Conservation (phyloP, 2,113 vertebrate species). For the Calyptommatus sinebrachiatus region DNA sequence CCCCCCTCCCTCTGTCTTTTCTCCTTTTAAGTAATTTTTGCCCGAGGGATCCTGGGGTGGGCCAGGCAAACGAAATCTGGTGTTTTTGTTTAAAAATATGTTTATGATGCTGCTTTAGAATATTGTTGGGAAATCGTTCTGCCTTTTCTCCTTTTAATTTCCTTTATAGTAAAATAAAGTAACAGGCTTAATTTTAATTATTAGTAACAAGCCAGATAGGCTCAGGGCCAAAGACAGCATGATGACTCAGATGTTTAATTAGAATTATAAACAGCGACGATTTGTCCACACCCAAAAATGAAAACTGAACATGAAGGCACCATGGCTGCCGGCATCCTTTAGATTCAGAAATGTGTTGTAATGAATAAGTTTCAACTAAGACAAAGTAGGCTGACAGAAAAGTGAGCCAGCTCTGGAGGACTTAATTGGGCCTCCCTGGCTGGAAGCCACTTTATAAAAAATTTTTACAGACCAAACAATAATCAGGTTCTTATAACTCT, state of each 20-base stretch:
- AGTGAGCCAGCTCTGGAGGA: neutral
- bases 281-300: slow-evolving; percentile 17
- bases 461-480: no score
- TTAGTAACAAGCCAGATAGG: slow-evolving; percentile 48
- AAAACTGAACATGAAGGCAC: slow-evolving; percentile 32
- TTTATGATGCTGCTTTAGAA: slow-evolving; percentile 54
- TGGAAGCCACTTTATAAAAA: no score
- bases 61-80: slow-evolving; percentile 20
- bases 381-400: no score
- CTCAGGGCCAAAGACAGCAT: slow-evolving; percentile 45
- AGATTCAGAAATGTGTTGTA: no score
- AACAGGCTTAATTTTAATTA: slow-evolving; percentile 62
- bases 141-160: slow-evolving; percentile 14
- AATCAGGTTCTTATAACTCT: no score
- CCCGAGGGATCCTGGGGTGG: neutral
- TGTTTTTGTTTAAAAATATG: slow-evolving; percentile 38
- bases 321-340: no score
- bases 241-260: slow-evolving; percentile 53
- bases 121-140: slow-evolving; percentile 26
- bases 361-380: no score
- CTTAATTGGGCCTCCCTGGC: no score
- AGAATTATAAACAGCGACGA: slow-evolving; percentile 40
- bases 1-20: slow-evolving; percentile 12
- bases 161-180: slow-evolving; percentile 12
- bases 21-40: slow-evolving; percentile 51